Percentiles rank a stretch among this genome's conserved stretches.
Evolutionary conservation across 1,140 invertebrate genomes (phyloP).

Genomic region (Trichonephila inaurata): DNA sequence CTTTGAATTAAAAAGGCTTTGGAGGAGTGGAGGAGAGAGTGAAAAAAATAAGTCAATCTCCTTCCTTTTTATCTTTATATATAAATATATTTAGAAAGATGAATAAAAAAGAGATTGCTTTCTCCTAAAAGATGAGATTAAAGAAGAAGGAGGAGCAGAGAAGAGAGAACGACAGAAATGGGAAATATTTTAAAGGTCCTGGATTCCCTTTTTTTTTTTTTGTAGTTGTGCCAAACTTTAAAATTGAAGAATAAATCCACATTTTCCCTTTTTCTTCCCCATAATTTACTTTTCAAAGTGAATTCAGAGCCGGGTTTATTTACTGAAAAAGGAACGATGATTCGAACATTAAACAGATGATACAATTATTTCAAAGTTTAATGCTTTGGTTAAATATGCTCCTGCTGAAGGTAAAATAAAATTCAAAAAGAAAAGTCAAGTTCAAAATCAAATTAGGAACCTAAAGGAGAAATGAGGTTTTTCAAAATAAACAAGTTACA

Average conservation of each 20-base stretch:
- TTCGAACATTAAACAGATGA: slow-evolving; percentile 28
- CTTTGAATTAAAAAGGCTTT: background rate
- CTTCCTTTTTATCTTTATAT: background rate
- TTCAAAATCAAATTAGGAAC: background rate
- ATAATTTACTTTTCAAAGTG: slow-evolving; percentile 36
- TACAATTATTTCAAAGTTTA: slow-evolving; percentile 35
- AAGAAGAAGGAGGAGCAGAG: background rate
- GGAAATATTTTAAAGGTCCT: background rate
- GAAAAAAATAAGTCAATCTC: background rate
- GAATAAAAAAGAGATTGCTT: slow-evolving; percentile 19
- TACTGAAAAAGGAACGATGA: slow-evolving; percentile 12
- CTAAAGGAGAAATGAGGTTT: background rate
- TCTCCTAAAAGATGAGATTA: slow-evolving; percentile 30
- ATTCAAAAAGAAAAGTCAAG: background rate
- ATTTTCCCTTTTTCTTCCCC: background rate
- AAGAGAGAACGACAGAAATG: background rate
- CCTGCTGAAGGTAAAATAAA: background rate
- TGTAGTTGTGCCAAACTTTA: background rate
- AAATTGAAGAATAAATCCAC: background rate
- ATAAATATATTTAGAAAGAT: background rate
- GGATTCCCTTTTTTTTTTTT: background rate
- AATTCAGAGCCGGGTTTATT: background rate
- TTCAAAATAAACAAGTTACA: background rate
- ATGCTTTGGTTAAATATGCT: slow-evolving; percentile 13
- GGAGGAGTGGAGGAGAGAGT: background rate